Base-by-base conservation (phyloP, 2,113 vertebrate species). In the Prochilodus magdalenae region DNA sequence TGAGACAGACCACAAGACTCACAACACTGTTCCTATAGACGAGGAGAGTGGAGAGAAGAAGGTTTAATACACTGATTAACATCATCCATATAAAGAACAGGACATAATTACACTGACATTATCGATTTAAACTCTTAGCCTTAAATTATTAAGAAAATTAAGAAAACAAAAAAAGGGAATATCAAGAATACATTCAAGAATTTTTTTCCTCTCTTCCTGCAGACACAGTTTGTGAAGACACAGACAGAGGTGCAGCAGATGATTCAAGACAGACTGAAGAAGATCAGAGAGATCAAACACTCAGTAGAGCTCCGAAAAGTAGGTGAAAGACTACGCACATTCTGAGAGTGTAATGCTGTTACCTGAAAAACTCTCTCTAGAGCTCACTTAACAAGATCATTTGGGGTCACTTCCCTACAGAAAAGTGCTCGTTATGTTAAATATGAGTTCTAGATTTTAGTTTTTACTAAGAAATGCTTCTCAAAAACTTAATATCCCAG, bases 161-260 rank as follows among this genome's bases (percentile, higher is more conserved):
- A n/a, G n/a, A n/a, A n/a, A n/a, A n/a, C n/a, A n/a, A n/a, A n/a
- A n/a, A n/a, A n/a, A n/a, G n/a, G n/a, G n/a, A n/a, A n/a, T n/a
- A n/a, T n/a, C n/a, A n/a, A n/a, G 6, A 36, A 36, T 36, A 36
- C 33, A 36, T 36, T 36, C 6, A 36, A 36, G 33, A 29, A 18
- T 15, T 29, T 0, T 4, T 27, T 5, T 30, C 2, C 29, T 18
- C 29, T 66, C 4, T 30, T 14, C 29, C 16, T 13, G 59, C 26
- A 57, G 51, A 77, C 26, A 40, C 89, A 90, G 69, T 36, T 90
- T 0, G 79, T 27, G 18, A 20, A 66, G 63, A 66, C 63, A 30
- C 63, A 66, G 63, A 7, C 63, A 16, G 63, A 66, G 14, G 63
- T 66, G 27, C 63, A 33, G 63, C 14, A 66, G 63, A 66, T 66